Evolutionary conservation across 2,797 vertebrate genomes (phyloP).

Genomic region (Eulemur albifrons): DNA sequence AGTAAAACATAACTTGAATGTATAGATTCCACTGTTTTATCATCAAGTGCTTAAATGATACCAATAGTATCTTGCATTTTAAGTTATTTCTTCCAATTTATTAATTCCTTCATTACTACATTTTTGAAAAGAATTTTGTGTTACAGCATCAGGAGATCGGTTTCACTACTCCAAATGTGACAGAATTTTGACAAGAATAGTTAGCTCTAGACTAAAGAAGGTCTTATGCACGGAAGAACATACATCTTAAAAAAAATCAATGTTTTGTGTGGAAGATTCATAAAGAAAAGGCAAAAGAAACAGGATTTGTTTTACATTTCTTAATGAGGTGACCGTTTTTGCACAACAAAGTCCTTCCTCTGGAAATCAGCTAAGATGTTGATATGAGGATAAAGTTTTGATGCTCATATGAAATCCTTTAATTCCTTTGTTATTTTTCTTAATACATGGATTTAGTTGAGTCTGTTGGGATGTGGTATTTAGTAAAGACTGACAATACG

Average conservation of each 20-base stretch:
- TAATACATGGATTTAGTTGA: slow-evolving; percentile 58
- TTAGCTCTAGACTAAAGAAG: not conserved
- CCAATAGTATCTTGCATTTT: not conserved
- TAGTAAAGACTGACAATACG: slow-evolving; percentile 40
- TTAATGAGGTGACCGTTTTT: not conserved
- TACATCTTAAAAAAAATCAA: not conserved
- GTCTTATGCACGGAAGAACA: not conserved
- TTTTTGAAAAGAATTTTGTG: not conserved
- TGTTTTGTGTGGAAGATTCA: not conserved
- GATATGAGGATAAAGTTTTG: slow-evolving; percentile 55
- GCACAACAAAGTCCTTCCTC: not conserved
- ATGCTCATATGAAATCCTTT: slow-evolving; percentile 66
- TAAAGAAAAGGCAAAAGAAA: slow-evolving; percentile 8
- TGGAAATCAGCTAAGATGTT: slow-evolving; percentile 46
- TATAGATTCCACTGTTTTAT: not conserved
- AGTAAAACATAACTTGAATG: not conserved
- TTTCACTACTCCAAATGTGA: not conserved
- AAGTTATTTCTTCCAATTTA: not conserved
- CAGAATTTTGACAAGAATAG: not conserved
- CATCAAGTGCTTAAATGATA: not conserved
- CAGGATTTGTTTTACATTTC: not conserved
- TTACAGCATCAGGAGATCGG: not conserved
- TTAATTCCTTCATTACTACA: not conserved
- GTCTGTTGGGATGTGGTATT: slow-evolving; percentile 41
- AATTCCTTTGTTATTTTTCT: slow-evolving; percentile 66